These are phyloP conservation scores for Lepidocolaptes lacrymiger DNA, from an alignment of 2,797 vertebrate genomes.

Conservation along the genomic window DNA sequence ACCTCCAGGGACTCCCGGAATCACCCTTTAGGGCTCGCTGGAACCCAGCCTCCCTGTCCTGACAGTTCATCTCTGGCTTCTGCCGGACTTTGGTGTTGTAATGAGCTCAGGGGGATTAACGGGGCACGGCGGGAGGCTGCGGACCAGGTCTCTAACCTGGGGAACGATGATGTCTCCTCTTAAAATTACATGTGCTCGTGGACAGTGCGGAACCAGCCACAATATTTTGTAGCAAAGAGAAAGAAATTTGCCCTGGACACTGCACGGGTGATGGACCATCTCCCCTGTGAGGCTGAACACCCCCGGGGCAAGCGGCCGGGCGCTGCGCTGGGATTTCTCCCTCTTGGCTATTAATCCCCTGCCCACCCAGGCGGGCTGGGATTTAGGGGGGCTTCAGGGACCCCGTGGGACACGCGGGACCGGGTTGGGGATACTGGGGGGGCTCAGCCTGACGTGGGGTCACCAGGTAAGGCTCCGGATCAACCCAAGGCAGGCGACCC, in stretches of 20 bases:
- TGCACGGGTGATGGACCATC: fast-evolving
- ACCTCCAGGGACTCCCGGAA: neutral
- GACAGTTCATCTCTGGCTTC: neutral
- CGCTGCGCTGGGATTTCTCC: neutral
- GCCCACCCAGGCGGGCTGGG: neutral
- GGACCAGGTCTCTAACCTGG: neutral
- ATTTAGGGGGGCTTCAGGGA: fast-evolving
- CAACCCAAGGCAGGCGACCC: neutral
- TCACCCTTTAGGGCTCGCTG: neutral
- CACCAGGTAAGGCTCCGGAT: neutral
- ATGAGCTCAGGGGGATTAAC: neutral
- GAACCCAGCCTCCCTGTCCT: neutral
- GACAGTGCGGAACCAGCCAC: too few relatives aligned
- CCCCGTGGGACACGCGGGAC: neutral
- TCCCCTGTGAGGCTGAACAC: neutral
- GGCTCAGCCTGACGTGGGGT: neutral
- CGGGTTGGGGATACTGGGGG: fast-evolving
- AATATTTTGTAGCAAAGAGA: neutral
- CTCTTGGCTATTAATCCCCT: neutral
- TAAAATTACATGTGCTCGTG: neutral
- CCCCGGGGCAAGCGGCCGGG: neutral
- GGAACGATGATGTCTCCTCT: neutral
- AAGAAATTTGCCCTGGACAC: neutral
- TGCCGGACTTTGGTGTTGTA: neutral
- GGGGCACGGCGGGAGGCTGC: neutral